Evolutionary conservation across 2,888 invertebrate species (phyloP), one percentile per base, ranked within the genome.

Genomic region (Athalia cordata): DNA sequence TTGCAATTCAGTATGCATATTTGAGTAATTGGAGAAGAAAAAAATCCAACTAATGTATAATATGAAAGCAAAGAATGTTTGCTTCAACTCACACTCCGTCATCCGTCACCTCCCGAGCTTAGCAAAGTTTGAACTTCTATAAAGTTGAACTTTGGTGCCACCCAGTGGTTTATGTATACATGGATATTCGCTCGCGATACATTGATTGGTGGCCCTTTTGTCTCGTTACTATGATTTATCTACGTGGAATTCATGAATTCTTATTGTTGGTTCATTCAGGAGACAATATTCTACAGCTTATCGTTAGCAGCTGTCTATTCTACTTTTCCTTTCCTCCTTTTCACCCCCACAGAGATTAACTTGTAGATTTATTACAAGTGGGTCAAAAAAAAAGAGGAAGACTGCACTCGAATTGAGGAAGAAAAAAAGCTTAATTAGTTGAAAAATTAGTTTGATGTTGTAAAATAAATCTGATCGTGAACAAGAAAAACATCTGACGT

Each of bases 191-290:
- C 6, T 72, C 59, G n/a, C 70, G 6, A 72, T 59, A 72, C 45
- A 72, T 72, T 43, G 57, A 59, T 72, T 72, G 57, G 52, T 59
- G 45, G 11, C 70, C 70, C 57, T 50, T 59, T 47, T 72, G 70
- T 72, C 70, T 72, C 29, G 70, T 72, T 72, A 72, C 70, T n/a
- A 59, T 72, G 70, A 72, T 72, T 72, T 72, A 72, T 72, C 57
- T 72, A 8, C 47, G 2, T 9, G n/a, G 70, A 72, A 72, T 59
- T 47, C 59, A 72, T 72, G 70, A 72, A 72, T 72, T 72, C 1
- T 72, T 72, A 59, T 72, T 55, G 55, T n/a, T 55, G 55, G 55
- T 55, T 55, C n/a, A 55, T 55, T 55, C n/a, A 4, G 55, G n/a
- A 55, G 29, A 29, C 29, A 29, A 29, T 29, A 29, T 29, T 29